Percentiles rank a stretch among this genome's conserved stretches.
Conservation (phyloP, 2,113 vertebrate species). For the Lamprotornis superbus region DNA sequence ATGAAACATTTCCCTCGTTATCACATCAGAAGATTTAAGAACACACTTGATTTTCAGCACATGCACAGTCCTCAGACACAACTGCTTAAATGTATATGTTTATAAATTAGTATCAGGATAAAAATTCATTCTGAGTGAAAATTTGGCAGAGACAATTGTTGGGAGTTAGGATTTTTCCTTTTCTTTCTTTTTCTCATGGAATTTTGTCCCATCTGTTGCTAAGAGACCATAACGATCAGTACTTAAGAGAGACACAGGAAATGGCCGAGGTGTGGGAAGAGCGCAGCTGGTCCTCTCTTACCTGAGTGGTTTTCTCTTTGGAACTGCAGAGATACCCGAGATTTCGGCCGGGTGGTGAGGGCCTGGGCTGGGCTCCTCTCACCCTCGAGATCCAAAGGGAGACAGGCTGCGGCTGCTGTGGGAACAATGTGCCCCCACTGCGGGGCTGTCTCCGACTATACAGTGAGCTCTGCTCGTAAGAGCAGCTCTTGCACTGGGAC, state of each 20-base stretch:
- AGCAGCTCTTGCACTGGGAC: no score
- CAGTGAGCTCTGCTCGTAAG: fast-evolving
- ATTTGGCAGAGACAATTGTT: not conserved
- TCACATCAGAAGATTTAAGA: not conserved
- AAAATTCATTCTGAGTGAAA: not conserved
- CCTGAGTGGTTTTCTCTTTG: not conserved
- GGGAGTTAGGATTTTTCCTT: not conserved
- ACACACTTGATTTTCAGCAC: not conserved
- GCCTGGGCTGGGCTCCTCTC: not conserved
- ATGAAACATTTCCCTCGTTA: not conserved
- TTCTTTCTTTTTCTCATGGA: not conserved
- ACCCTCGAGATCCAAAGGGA: not conserved
- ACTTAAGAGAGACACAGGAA: not conserved
- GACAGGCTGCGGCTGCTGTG: no score
- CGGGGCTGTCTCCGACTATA: no score
- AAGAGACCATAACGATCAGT: fast-evolving
- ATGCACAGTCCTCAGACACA: not conserved
- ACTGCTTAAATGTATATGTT: not conserved
- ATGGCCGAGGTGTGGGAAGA: not conserved
- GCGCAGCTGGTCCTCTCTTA: not conserved
- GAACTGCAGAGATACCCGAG: fast-evolving
- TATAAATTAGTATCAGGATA: not conserved
- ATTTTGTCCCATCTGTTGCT: not conserved
- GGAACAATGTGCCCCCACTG: not conserved
- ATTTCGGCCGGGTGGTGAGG: not conserved